phyloP scores from a whole-genome alignment of 2,113 vertebrate genomes.

The Microtus pennsylvanicus region DNA sequence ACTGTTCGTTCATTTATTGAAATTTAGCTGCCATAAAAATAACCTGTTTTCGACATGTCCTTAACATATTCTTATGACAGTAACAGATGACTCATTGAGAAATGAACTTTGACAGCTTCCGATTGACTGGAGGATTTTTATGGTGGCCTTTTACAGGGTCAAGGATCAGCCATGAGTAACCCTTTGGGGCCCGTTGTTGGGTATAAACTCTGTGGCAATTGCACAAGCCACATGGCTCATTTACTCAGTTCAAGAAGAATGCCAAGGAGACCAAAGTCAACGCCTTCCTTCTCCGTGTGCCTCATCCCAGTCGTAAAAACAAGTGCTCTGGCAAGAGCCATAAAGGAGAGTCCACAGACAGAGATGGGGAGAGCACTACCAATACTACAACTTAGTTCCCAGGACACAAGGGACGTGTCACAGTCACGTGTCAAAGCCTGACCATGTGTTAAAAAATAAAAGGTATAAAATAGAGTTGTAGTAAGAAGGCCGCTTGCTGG shows the following conservation, averaged over 20 bases:
- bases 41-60: constrained; percentile 79
- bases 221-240: constrained; percentile 53
- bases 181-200: neutral
- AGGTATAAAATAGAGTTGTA: neutral
- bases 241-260: constrained; percentile 39
- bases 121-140: constrained; percentile 71
- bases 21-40: constrained; percentile 79
- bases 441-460: neutral
- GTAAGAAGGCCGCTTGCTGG: no score
- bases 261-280: constrained; percentile 56
- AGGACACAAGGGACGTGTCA: neutral
- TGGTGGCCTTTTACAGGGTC: constrained; percentile 59
- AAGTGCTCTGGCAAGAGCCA: neutral
- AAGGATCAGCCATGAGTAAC: constrained; percentile 50
- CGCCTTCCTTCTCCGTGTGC: constrained; percentile 14
- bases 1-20: constrained; percentile 76
- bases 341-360: neutral
- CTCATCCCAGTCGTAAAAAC: neutral
- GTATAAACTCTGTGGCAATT: constrained; percentile 55
- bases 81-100: constrained; percentile 82
- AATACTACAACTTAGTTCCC: neutral
- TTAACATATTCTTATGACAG: constrained; percentile 74
- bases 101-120: constrained; percentile 79
- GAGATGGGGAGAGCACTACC: neutral
- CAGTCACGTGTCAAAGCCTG: neutral